Evolutionary conservation across 2,113 vertebrate genomes (phyloP).

Genomic region (Petrocephalus zakoni): DNA sequence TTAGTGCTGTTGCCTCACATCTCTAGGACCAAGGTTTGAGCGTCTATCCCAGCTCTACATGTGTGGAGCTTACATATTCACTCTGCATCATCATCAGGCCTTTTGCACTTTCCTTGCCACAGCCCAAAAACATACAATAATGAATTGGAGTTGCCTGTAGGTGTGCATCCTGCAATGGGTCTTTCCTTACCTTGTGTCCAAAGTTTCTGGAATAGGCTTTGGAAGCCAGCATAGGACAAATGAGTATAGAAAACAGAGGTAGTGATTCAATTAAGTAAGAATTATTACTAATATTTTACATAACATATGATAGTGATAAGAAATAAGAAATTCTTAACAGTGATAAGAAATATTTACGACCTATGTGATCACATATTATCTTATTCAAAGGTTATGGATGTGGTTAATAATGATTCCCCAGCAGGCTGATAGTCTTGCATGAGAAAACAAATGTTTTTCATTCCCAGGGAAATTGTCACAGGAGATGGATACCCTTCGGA

Average conservation of each 20-base stretch:
- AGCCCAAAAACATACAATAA: neutral
- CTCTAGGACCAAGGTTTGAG: neutral
- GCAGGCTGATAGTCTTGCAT: neutral
- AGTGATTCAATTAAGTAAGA: neutral
- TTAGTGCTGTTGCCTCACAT: neutral
- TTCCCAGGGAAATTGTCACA: constrained; percentile 12
- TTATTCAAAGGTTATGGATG: neutral
- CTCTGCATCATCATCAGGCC: neutral
- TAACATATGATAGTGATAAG: too few species aligned
- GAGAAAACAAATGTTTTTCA: constrained; percentile 9
- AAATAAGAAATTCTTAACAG: neutral
- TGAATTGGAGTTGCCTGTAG: neutral
- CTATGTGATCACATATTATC: neutral
- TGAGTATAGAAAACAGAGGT: neutral
- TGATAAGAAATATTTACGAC: neutral
- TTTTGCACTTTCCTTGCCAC: neutral
- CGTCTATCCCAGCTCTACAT: neutral
- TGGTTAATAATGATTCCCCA: neutral
- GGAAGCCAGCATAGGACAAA: neutral
- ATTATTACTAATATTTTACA: neutral
- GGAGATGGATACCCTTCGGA: constrained; percentile 33
- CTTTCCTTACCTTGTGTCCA: neutral
- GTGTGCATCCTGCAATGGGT: neutral
- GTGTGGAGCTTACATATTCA: neutral
- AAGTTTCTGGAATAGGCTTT: neutral